Percentiles rank a stretch among this genome's conserved stretches.
Evolutionary conservation across 2,113 vertebrate species (phyloP).

Genomic region (Galemys pyrenaicus): DNA sequence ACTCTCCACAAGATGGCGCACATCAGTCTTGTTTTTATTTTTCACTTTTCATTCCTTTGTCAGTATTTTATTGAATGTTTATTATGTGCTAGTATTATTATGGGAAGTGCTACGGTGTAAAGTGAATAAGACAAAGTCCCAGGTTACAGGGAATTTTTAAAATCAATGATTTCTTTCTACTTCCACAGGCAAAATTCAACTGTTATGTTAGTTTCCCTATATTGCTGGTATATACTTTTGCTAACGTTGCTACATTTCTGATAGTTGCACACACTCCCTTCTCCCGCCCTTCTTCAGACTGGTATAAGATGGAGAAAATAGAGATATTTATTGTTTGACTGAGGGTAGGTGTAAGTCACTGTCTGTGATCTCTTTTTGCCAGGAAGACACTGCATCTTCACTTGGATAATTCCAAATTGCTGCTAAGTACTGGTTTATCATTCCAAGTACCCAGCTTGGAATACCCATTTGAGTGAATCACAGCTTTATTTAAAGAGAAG

Average conservation of each 20-base stretch:
- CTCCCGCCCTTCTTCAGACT: not conserved
- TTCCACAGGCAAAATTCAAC: not conserved
- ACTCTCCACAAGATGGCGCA: slow-evolving; percentile 53
- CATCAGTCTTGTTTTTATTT: not conserved
- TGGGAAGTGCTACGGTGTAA: not conserved
- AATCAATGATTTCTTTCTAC: not conserved
- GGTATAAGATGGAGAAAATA: not conserved
- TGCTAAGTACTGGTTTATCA: not conserved
- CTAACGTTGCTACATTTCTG: not conserved
- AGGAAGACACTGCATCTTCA: not conserved
- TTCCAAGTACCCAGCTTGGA: not conserved
- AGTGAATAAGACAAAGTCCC: not conserved
- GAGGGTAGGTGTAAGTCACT: not conserved
- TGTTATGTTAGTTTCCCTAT: not conserved
- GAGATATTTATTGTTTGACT: not conserved
- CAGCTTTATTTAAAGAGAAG: not conserved
- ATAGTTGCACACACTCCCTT: not conserved
- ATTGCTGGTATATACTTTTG: not conserved
- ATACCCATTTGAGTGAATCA: not conserved
- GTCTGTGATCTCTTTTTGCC: not conserved
- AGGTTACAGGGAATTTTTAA: slow-evolving; percentile 23
- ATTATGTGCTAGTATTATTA: not conserved
- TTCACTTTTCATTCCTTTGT: not conserved
- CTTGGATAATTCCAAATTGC: not conserved
- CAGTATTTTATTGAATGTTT: slow-evolving; percentile 9